Conservation (phyloP, 2,797 vertebrate species). For the Pangasius macronema region DNA sequence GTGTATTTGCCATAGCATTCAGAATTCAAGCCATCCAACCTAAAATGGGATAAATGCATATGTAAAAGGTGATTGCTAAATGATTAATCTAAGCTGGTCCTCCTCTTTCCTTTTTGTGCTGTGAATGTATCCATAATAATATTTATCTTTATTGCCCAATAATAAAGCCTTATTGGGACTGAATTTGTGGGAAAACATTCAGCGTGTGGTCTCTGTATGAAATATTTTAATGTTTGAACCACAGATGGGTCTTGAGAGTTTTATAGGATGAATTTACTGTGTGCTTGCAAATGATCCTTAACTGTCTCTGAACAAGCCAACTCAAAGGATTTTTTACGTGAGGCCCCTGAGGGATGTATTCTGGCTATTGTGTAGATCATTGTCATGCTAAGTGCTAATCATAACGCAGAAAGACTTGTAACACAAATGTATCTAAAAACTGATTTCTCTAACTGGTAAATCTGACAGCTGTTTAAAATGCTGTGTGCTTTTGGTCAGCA, state of each 20-base stretch:
- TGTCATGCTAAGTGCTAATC: neutral
- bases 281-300: constrained; percentile 30
- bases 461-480: neutral
- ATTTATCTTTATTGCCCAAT: constrained; percentile 10
- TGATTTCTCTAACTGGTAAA: neutral
- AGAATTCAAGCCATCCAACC: neutral
- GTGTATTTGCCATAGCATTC: neutral
- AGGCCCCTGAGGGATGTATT: constrained; percentile 30
- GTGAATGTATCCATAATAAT: constrained; percentile 11
- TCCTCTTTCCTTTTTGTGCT: constrained; percentile 13
- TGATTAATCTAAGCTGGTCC: neutral
- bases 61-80: neutral
- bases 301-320: constrained; percentile 23
- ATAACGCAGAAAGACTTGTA: neutral
- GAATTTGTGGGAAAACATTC: constrained; percentile 31
- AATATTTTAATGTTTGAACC: constrained; percentile 48
- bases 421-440: neutral
- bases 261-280: constrained; percentile 51
- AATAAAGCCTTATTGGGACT: constrained; percentile 20
- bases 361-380: constrained; percentile 15
- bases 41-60: neutral
- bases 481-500: constrained; percentile 30
- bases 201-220: constrained; percentile 38
- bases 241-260: constrained; percentile 48
- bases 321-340: constrained; percentile 33